A percentile compares a stretch with the other conserved stretches of the same genome.
phyloP scores from a whole-genome alignment of 2,888 invertebrate species.

The Neelides folsomi region DNA sequence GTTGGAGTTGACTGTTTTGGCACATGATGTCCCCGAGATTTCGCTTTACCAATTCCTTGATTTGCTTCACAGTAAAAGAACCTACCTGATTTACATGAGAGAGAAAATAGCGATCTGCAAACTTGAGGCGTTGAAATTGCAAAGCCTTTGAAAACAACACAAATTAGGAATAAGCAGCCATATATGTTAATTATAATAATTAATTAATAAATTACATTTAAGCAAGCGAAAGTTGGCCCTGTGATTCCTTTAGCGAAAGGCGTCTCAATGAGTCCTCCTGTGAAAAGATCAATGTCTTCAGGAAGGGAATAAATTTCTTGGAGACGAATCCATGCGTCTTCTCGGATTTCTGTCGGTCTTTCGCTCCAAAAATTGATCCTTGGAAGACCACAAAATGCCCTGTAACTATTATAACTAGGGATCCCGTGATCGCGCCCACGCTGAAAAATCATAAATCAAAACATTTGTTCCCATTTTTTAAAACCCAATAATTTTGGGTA shows the following conservation, averaged over 20 bases:
- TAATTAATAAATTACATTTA: too few species aligned
- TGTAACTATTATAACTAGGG: constrained; percentile 5
- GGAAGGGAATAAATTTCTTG: constrained; percentile 13
- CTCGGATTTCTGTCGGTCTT: constrained; percentile 7
- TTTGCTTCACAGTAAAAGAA: constrained; percentile 15
- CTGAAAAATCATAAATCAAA: constrained; percentile 1
- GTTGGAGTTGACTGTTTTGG: constrained; percentile 20
- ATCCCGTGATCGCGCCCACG: constrained; percentile 20
- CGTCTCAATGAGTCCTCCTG: constrained; percentile 22
- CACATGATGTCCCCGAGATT: constrained; percentile 27
- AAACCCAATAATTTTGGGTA: too few species aligned
- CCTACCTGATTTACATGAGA: constrained; percentile 22
- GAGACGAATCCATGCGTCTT: constrained; percentile 10
- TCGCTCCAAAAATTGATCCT: constrained; percentile 1
- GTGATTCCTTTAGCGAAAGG: constrained; percentile 14
- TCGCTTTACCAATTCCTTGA: constrained; percentile 16
- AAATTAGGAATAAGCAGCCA: too few species aligned
- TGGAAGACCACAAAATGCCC: constrained; percentile 1
- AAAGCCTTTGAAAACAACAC: constrained; percentile 15
- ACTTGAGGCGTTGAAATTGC: constrained; percentile 24
- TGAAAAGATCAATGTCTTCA: constrained; percentile 25
- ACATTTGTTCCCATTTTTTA: too few species aligned
- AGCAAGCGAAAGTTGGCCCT: constrained; percentile 28
- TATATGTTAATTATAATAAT: too few species aligned
- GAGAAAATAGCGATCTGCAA: constrained; percentile 29